Conservation (phyloP, 2,797 vertebrate species). For the Sphenodon punctatus region DNA sequence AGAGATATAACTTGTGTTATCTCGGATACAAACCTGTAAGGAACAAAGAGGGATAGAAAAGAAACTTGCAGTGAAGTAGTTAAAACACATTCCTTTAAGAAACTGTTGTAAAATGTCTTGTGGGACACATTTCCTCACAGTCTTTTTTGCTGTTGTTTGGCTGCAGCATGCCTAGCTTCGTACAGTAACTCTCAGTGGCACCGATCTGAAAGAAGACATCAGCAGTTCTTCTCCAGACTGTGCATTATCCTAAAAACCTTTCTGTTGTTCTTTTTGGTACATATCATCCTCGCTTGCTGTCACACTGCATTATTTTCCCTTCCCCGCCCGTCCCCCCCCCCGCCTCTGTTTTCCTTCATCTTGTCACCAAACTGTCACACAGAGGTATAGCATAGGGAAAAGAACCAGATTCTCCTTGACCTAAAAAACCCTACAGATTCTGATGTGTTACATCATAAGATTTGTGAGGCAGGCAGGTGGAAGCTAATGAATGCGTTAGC, state of each 20-base stretch:
- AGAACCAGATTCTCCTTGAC: slow-evolving; percentile 28
- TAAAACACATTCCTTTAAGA: background rate
- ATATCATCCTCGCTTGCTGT: slow-evolving; percentile 36
- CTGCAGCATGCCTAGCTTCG: slow-evolving; percentile 11
- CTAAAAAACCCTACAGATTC: background rate
- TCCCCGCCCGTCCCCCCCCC: slow-evolving; percentile 9
- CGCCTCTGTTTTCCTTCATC: slow-evolving; percentile 12
- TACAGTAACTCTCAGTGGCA: slow-evolving; percentile 27
- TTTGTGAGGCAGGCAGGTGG: background rate
- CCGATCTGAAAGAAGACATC: slow-evolving; percentile 26
- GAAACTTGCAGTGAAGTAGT: background rate
- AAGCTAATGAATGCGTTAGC: background rate
- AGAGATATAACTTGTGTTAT: background rate
- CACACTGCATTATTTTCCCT: background rate
- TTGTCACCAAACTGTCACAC: slow-evolving; percentile 28
- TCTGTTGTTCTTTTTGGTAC: slow-evolving; percentile 34
- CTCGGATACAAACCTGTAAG: background rate
- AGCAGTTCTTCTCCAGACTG: slow-evolving; percentile 30
- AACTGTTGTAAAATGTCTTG: background rate
- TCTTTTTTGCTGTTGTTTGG: background rate
- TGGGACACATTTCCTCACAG: background rate
- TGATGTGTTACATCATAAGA: background rate
- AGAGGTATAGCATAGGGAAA: background rate
- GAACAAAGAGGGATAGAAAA: background rate
- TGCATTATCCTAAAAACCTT: slow-evolving; percentile 25